A percentile compares a stretch with the other conserved stretches of the same genome.
These are phyloP conservation scores for Leucoma salicis DNA, from an alignment of 2,888 invertebrate species.

Conservation along the genomic window DNA sequence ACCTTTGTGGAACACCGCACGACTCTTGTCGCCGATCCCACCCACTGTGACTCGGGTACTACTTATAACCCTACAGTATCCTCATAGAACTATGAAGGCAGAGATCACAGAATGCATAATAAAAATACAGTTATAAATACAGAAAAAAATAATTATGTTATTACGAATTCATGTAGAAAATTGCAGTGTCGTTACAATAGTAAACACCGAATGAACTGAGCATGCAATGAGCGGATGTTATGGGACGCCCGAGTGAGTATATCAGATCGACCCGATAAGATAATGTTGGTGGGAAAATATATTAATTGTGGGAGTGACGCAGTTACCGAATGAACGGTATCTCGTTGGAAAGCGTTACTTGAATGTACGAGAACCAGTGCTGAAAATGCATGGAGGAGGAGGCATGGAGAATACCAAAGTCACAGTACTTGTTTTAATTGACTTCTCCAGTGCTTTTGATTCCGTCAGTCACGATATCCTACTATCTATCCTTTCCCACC, in stretches of 20 bases:
- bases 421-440: no score
- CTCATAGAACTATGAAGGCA: no score
- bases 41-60: no score
- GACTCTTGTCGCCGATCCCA: no score
- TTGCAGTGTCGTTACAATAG: constrained; percentile 30
- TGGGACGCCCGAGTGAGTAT: constrained; percentile 48
- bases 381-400: no score
- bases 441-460: no score
- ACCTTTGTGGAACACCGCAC: no score
- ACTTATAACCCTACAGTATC: no score
- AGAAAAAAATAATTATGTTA: constrained; percentile 11
- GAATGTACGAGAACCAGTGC: constrained; percentile 2
- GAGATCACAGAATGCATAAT: no score
- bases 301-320: constrained; percentile 29
- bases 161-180: constrained; percentile 30
- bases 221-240: constrained; percentile 51
- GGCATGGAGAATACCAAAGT: no score
- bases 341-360: constrained; percentile 18
- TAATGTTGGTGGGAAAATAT: constrained; percentile 47
- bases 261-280: constrained; percentile 57
- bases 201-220: constrained; percentile 23
- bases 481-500: no score
- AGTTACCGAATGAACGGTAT: constrained; percentile 26
- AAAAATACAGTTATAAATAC: background rate
- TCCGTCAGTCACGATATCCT: no score